Evolutionary conservation across 2,888 invertebrate genomes (phyloP).

Genomic region (Lasius platythorax): DNA sequence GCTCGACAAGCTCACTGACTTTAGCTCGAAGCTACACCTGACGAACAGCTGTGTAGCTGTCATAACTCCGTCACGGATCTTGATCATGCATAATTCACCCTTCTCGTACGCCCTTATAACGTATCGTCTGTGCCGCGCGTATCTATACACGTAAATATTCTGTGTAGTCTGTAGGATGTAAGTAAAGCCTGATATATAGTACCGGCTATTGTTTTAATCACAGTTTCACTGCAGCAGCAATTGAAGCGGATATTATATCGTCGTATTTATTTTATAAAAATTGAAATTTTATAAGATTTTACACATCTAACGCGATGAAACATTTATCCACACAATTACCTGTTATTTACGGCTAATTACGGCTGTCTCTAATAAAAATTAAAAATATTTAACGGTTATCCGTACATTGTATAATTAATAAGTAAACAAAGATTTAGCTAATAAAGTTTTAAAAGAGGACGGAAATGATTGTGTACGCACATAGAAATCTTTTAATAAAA

Average conservation of each 20-base stretch:
- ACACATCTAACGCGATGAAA: not conserved
- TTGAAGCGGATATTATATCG: not conserved
- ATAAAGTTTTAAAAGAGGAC: not conserved
- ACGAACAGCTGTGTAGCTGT: constrained; percentile 77
- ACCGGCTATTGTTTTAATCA: not conserved
- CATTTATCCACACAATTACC: not conserved
- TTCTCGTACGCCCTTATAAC: constrained; percentile 36
- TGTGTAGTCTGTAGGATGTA: not conserved
- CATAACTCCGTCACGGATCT: constrained; percentile 69
- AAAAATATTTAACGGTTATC: too few relatives aligned
- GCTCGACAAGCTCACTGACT: constrained; percentile 28
- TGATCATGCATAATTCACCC: constrained; percentile 59
- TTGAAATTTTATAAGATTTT: not conserved
- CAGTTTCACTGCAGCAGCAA: not conserved
- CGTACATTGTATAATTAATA: too few relatives aligned
- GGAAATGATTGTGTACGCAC: not conserved
- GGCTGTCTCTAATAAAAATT: not conserved
- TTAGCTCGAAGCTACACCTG: constrained; percentile 68
- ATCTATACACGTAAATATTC: constrained; percentile 48
- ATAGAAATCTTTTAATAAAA: not conserved
- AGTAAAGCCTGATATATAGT: not conserved
- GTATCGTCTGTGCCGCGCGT: constrained; percentile 1
- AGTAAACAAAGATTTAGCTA: not conserved
- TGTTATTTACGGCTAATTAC: not conserved
- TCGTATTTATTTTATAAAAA: constrained; percentile 9